These are phyloP conservation scores for Tupaia tana DNA, from an alignment of 2,113 vertebrate species.

Conservation along the genomic window DNA sequence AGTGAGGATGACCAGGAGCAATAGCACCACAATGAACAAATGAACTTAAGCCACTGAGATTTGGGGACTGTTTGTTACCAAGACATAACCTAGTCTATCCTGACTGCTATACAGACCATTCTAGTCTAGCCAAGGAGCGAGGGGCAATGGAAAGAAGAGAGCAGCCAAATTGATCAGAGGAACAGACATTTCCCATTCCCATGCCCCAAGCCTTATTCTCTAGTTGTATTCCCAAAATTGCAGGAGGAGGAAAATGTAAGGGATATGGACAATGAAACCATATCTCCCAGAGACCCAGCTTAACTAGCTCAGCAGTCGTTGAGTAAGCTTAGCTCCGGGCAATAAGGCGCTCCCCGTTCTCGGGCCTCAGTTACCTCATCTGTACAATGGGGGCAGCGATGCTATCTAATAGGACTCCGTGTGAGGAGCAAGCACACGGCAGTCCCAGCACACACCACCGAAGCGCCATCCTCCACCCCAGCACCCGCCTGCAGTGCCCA, in stretches of 20 bases:
- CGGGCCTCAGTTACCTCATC: neutral
- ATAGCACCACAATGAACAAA: neutral
- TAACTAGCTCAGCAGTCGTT: neutral
- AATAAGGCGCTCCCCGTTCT: neutral
- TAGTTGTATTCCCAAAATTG: constrained; percentile 45
- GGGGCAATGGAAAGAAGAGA: neutral
- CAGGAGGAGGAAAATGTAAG: neutral
- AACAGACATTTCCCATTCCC: neutral
- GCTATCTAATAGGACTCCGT: neutral
- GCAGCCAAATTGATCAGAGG: neutral
- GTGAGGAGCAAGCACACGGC: neutral
- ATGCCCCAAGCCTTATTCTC: neutral
- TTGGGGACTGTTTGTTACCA: constrained; percentile 3
- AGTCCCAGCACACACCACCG: neutral
- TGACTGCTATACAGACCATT: constrained; percentile 15
- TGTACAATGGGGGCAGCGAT: neutral
- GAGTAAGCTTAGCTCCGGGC: neutral
- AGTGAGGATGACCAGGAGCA: neutral
- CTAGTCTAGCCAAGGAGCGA: neutral
- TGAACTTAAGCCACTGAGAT: constrained; percentile 43
- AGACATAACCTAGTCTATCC: neutral
- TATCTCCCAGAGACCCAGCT: neutral
- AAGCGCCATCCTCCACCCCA: neutral
- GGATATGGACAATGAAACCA: neutral
- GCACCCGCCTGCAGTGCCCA: neutral